Conservation (phyloP, 2,888 invertebrate genomes). For the Opisthograptis luteolata region DNA sequence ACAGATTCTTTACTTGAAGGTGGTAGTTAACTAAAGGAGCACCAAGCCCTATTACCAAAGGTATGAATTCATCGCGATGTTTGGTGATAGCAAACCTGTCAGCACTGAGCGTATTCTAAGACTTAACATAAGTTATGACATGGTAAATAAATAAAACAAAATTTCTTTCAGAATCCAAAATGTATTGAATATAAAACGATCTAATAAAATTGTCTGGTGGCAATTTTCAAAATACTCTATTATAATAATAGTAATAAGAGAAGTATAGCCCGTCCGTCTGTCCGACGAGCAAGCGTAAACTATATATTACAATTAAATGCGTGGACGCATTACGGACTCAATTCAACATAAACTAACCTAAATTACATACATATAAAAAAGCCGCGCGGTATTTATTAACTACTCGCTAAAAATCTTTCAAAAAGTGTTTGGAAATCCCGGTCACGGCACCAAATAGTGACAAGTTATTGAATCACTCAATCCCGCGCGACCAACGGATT, state of each 20-base stretch:
- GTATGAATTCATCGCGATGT: too few species aligned
- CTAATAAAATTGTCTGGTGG: conserved; percentile 78
- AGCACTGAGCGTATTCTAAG: too few species aligned
- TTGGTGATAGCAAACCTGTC: too few species aligned
- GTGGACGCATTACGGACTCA: conserved; percentile 42
- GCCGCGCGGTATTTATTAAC: conserved; percentile 32
- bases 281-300: conserved; percentile 29
- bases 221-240: conserved; percentile 79
- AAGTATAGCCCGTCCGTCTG: conserved; percentile 42
- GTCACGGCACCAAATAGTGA: not conserved
- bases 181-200: conserved; percentile 83
- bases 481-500: conserved; percentile 39
- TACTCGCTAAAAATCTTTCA: conserved; percentile 8
- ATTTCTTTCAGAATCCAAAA: conserved; percentile 71
- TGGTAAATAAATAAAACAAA: conserved; percentile 49
- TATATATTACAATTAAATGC: conserved; percentile 50
- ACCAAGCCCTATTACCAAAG: too few species aligned
- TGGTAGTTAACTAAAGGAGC: too few species aligned
- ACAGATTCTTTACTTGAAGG: too few species aligned
- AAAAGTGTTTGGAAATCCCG: not conserved
- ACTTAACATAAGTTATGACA: too few species aligned
- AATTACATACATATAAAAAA: conserved; percentile 53
- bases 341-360: conserved; percentile 59
- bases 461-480: conserved; percentile 10
- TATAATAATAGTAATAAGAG: conserved; percentile 68